Base-by-base conservation (phyloP, 2,113 vertebrate genomes). In the Dipodomys ordii region DNA sequence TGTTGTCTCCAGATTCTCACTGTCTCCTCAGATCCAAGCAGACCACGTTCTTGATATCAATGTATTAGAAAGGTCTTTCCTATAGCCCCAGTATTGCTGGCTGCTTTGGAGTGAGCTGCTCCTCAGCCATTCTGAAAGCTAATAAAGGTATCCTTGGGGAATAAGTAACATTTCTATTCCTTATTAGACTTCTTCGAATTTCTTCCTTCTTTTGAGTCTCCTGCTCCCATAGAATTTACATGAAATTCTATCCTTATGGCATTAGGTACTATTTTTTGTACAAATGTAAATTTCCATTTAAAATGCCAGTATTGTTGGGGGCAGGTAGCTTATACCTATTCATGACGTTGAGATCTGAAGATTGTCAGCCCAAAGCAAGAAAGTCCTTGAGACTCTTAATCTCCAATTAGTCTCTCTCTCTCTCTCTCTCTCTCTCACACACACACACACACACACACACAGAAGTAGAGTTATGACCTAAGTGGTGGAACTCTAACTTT, bases 101-200 rank as follows among this genome's bases (percentile, higher is more conserved):
- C 60, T 84, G 80, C 44, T 60, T 94, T 39, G 30, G 30, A 92
- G 65, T 60, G 72, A 83, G 28, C 60, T 92, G 64, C 49, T 95
- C 87, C 27, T 77, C 30, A 89, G 81, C 25, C 87, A 13, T 71
- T 84, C 89, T 65, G 74, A 87, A 53, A 94, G 91, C 25, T 94
- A 91, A 95, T 84, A n/a, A 57, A 64, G 49, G 19, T 80, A 22
- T 92, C 81, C 44, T 76, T 73, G 27, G 57, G 27, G 92, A 87
- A 91, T 69, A 60, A 94, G 28, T 65, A 87, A 67, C 86, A 81
- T 88, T 46, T 87, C 71, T 90, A 35, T 73, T 88, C 57, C 60
- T 46, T 28, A 8, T 49, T 65, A 81, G 44, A 19, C 7, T 28
- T 92, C 19, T 9, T 83, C 53, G 83, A 53, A 62, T 20, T 72